Conservation (phyloP, 2,113 vertebrate genomes). For the Motacilla alba region DNA sequence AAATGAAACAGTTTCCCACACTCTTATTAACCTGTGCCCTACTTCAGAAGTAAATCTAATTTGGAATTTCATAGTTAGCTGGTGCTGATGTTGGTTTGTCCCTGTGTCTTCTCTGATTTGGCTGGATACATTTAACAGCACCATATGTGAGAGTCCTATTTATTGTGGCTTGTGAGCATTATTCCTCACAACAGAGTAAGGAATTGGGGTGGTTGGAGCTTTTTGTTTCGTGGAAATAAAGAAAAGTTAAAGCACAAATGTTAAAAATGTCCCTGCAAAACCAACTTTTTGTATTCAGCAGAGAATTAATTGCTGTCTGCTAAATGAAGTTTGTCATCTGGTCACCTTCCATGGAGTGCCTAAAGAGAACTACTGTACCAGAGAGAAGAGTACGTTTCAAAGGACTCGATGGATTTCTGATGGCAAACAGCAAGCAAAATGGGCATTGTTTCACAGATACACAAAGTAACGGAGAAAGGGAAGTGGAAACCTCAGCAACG, state of each 20-base stretch:
- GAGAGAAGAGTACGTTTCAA: not conserved
- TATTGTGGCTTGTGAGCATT: not conserved
- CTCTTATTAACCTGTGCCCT: not conserved
- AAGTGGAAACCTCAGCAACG: not conserved
- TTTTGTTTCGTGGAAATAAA: not conserved
- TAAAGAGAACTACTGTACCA: not conserved
- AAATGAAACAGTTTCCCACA: slow-evolving; percentile 3
- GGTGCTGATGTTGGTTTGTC: not conserved
- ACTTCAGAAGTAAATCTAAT: slow-evolving; percentile 9
- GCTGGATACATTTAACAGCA: accelerated
- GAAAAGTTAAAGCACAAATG: not conserved
- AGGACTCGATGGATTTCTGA: not conserved
- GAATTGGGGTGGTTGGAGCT: not conserved
- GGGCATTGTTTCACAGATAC: not conserved
- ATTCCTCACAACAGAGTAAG: not conserved
- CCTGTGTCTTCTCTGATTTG: not conserved
- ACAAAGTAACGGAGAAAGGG: not conserved
- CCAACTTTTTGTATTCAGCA: not conserved
- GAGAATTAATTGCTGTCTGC: not conserved
- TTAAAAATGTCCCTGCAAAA: not conserved
- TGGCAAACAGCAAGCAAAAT: not conserved
- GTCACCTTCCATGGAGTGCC: not conserved
- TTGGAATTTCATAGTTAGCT: not conserved
- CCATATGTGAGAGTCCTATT: not conserved
- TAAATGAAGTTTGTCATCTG: not conserved